Evolutionary conservation across 1,140 invertebrate genomes (phyloP).

Genomic region (Drosophila yakuba): DNA sequence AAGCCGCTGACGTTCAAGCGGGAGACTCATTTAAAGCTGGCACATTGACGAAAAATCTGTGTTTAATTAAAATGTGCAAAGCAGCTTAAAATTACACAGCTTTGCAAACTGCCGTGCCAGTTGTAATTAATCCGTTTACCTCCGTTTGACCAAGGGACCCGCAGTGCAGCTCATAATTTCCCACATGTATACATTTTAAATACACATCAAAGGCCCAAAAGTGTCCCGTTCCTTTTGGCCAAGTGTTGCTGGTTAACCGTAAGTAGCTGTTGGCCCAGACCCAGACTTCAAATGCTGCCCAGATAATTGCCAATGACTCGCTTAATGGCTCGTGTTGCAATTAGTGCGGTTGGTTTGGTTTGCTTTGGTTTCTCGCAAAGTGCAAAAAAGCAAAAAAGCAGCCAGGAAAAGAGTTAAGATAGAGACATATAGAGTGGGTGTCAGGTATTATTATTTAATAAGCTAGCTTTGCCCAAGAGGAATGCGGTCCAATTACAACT

Average conservation of each 20-base stretch:
- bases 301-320: constrained; percentile 72
- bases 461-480: constrained; percentile 1
- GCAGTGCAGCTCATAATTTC: constrained; percentile 70
- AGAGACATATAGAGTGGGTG: constrained; percentile 17
- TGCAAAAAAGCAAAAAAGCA: neutral
- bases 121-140: constrained; percentile 69
- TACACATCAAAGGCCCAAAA: constrained; percentile 68
- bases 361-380: constrained; percentile 9
- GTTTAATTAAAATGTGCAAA: constrained; percentile 71
- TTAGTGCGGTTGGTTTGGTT: constrained; percentile 66
- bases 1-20: constrained; percentile 12
- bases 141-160: constrained; percentile 44
- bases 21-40: constrained; percentile 32
- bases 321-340: constrained; percentile 77
- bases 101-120: constrained; percentile 10
- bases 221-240: constrained; percentile 12
- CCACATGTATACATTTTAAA: constrained; percentile 74
- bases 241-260: constrained; percentile 81
- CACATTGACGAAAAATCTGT: constrained; percentile 16
- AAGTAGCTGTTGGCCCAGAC: constrained; percentile 59
- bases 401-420: constrained; percentile 22
- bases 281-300: constrained; percentile 54
- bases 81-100: constrained; percentile 56
- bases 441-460: constrained; percentile 29
- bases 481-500: constrained; percentile 21